Evolutionary conservation across 2,113 vertebrate genomes (phyloP).

Genomic region (Cochlearius cochlearius): DNA sequence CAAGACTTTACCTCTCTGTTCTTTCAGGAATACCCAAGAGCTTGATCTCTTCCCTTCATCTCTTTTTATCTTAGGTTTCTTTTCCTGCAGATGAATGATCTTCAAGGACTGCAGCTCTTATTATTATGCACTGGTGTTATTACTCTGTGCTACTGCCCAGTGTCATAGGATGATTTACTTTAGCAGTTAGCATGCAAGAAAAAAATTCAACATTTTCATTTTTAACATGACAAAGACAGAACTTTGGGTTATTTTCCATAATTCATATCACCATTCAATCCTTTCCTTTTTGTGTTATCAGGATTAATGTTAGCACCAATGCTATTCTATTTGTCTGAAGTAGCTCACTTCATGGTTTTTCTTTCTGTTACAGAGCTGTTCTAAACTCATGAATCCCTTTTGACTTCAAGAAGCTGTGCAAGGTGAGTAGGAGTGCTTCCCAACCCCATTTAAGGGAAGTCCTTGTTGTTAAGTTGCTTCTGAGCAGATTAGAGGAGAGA

Average conservation of each 20-base stretch:
- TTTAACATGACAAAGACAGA: not conserved
- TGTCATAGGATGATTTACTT: slow-evolving; percentile 30
- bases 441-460: not conserved
- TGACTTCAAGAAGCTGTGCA: not conserved
- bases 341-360: not conserved
- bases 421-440: not conserved
- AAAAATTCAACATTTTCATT: not conserved
- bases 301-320: not conserved
- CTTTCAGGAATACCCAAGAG: not conserved
- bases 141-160: not conserved
- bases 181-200: not conserved
- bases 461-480: not conserved
- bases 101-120: not conserved
- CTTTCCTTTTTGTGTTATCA: not conserved
- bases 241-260: not conserved
- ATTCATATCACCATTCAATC: not conserved
- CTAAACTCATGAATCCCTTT: not conserved
- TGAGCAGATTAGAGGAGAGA: not conserved
- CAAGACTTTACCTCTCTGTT: not conserved
- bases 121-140: not conserved
- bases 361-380: not conserved
- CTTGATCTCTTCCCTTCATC: not conserved
- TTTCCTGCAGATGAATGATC: not conserved
- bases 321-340: not conserved
- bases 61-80: not conserved